Evolutionary conservation across 2,888 invertebrate species (phyloP).

Genomic region (Stenotaenia linearis): DNA sequence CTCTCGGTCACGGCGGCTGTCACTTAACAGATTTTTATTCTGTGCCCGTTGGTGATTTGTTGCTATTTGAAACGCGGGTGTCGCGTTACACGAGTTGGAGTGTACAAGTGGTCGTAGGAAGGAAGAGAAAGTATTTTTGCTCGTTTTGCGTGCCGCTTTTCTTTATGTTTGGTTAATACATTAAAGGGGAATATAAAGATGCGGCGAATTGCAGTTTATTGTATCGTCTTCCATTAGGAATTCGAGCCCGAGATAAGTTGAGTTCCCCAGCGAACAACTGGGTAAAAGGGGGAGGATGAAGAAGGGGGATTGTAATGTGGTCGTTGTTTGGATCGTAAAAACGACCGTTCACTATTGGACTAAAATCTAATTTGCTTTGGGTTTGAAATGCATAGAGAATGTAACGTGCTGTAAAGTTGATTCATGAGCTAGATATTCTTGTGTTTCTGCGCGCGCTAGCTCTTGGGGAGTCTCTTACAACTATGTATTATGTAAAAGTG

Average conservation of each 20-base stretch:
- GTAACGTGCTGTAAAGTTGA: constrained; percentile 19
- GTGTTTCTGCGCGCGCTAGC: background rate
- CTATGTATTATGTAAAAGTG: constrained; percentile 21
- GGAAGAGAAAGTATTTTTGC: background rate
- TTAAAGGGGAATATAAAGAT: background rate
- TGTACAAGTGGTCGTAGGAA: background rate
- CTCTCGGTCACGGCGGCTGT: background rate
- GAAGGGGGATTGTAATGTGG: background rate
- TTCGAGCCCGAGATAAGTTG: background rate
- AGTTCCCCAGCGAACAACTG: background rate
- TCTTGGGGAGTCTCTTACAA: background rate
- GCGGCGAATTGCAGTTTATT: background rate
- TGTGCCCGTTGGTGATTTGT: background rate
- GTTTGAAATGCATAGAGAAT: background rate
- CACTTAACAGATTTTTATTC: background rate
- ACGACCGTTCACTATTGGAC: background rate
- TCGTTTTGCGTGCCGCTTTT: background rate
- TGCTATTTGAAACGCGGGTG: background rate
- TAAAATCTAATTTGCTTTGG: background rate
- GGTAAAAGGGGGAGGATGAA: background rate
- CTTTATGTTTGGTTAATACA: background rate
- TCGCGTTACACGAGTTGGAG: background rate
- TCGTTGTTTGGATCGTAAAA: background rate
- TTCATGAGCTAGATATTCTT: background rate
- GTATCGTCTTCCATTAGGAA: background rate